A percentile compares a stretch with the other conserved stretches of the same genome.
Conservation (phyloP, 2,113 vertebrate species). For the human (Homo sapiens) region DNA sequence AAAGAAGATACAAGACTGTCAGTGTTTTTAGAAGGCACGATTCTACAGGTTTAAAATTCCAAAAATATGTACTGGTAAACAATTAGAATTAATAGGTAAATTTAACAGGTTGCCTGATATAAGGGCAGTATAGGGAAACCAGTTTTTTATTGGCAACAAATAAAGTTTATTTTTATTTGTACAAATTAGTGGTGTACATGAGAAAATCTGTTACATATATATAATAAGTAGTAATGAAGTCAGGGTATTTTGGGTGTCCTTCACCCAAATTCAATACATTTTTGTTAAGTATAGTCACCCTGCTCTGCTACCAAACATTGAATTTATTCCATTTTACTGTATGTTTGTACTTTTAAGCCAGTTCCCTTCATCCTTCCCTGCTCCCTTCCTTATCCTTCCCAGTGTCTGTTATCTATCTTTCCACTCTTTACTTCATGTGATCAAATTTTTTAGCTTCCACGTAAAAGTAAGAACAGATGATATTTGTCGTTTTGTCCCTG, state of each 20-base stretch:
- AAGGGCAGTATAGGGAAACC: not conserved
- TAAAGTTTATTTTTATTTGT: constrained; percentile 9
- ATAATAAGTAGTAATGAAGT: not conserved
- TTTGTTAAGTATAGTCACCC: not conserved
- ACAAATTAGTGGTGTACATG: not conserved
- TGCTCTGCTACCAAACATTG: not conserved
- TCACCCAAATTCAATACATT: not conserved
- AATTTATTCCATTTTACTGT: not conserved
- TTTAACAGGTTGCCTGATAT: not conserved
- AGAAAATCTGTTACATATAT: not conserved
- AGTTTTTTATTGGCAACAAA: not conserved
- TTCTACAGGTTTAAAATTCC: not conserved
- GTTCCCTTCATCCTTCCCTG: not conserved
- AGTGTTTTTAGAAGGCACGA: not conserved
- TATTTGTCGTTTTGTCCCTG: not conserved
- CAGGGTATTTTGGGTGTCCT: not conserved
- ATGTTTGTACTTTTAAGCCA: not conserved
- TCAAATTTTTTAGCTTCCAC: not conserved
- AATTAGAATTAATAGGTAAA: constrained; percentile 13
- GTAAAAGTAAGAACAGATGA: not conserved
- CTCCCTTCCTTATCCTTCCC: not conserved
- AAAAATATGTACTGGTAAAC: not conserved
- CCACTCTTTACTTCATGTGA: not conserved
- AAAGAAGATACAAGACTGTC: not conserved
- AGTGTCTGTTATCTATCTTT: not conserved